Percentiles rank a stretch among this genome's conserved stretches.
Conservation (phyloP, 2,888 invertebrate species). For the Conistra vaccinii region DNA sequence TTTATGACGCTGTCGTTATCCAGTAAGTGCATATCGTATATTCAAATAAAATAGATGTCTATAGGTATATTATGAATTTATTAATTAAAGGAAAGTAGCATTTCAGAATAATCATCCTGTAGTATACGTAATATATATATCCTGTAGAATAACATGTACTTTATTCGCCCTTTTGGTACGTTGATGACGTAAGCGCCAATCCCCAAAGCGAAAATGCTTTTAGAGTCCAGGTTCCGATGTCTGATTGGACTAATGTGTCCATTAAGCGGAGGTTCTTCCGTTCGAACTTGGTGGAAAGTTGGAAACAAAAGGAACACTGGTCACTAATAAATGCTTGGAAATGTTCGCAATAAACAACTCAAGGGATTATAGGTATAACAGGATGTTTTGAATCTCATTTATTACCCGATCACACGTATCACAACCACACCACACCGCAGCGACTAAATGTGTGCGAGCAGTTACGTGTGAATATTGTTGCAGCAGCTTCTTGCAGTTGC, state of each 20-base stretch:
- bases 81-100: not conserved
- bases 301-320: not conserved
- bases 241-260: conserved; percentile 27
- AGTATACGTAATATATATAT: no score
- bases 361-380: not conserved
- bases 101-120: not conserved
- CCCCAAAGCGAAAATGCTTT: conserved; percentile 30
- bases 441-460: not conserved
- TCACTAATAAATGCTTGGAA: conserved; percentile 5
- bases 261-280: conserved; percentile 15
- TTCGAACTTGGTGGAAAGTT: not conserved
- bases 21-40: conserved; percentile 25
- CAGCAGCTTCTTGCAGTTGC: not conserved
- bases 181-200: conserved; percentile 21
- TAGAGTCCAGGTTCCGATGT: conserved; percentile 7
- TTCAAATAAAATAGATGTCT: conserved; percentile 4
- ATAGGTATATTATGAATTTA: not conserved
- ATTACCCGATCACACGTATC: not conserved
- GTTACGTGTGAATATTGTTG: not conserved
- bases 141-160: not conserved
- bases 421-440: not conserved
- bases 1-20: conserved; percentile 33
- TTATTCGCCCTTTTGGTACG: not conserved
- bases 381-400: conserved; percentile 20
- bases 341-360: conserved; percentile 9